Conservation (phyloP, 2,797 vertebrate genomes). For the Myioborus melanocephalus region DNA sequence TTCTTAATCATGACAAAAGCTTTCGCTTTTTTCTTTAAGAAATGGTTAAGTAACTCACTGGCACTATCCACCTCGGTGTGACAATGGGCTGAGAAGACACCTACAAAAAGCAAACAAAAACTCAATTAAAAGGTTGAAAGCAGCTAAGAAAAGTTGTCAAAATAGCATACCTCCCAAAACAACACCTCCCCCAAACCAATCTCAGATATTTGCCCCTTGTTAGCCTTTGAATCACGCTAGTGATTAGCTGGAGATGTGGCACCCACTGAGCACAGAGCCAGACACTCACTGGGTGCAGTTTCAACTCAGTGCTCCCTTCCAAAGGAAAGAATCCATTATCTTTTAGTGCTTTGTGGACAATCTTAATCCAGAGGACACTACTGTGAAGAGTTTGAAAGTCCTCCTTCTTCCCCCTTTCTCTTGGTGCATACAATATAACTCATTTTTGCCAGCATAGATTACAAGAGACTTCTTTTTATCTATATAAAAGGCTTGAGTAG, state of each 20-base stretch:
- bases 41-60: slow-evolving; percentile 71
- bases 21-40: background rate
- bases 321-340: background rate
- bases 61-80: slow-evolving; percentile 91
- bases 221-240: background rate
- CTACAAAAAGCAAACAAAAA: slow-evolving; percentile 55
- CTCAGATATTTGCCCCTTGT: background rate
- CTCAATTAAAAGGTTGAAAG: background rate
- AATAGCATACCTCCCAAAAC: background rate
- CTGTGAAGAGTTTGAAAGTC: background rate
- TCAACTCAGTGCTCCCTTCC: background rate
- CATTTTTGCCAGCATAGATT: background rate
- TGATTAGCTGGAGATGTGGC: background rate
- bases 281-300: background rate
- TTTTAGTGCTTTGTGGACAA: background rate
- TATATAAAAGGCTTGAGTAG: background rate
- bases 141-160: background rate
- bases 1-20: background rate
- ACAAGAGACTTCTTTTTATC: background rate
- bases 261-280: background rate
- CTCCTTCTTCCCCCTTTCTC: background rate
- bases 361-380: background rate
- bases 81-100: slow-evolving; percentile 79
- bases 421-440: background rate
- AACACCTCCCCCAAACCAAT: background rate